These are phyloP conservation scores for Deroplatys truncata DNA, from an alignment of 2,888 invertebrate genomes.

Conservation along the genomic window DNA sequence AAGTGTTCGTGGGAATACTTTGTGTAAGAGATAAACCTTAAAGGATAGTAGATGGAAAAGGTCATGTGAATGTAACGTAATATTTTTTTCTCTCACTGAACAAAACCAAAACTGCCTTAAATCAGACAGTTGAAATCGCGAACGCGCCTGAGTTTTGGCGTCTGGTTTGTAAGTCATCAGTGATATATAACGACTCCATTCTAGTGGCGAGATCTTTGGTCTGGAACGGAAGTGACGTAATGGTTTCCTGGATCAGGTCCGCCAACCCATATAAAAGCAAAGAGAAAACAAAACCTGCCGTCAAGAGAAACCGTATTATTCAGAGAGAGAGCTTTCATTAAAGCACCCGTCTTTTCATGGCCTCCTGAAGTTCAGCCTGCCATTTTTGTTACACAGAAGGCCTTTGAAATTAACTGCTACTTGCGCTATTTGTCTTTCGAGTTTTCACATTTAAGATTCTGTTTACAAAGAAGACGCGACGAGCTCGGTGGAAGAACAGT, in stretches of 20 bases:
- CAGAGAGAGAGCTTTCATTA: neutral
- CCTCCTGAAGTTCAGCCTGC: neutral
- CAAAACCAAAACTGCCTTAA: too few relatives aligned
- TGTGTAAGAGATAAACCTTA: too few relatives aligned
- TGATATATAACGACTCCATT: neutral
- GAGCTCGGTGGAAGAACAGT: too few relatives aligned
- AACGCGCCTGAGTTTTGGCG: neutral
- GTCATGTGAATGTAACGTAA: too few relatives aligned
- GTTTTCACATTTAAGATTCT: too few relatives aligned
- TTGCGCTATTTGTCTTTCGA: neutral
- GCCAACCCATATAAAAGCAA: neutral
- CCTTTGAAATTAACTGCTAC: neutral
- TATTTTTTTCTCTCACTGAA: too few relatives aligned
- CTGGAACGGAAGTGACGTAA: neutral
- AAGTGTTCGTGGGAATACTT: too few relatives aligned
- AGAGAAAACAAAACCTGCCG: neutral
- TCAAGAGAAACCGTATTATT: neutral
- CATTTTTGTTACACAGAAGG: neutral
- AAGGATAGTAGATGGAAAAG: too few relatives aligned
- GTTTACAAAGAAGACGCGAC: too few relatives aligned
- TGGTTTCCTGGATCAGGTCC: neutral
- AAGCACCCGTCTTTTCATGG: neutral
- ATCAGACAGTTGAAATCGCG: too few relatives aligned
- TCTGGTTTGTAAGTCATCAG: neutral
- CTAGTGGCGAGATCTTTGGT: neutral